These are phyloP conservation scores for Serilophus lunatus DNA, from an alignment of 2,113 vertebrate species.

Conservation along the genomic window DNA sequence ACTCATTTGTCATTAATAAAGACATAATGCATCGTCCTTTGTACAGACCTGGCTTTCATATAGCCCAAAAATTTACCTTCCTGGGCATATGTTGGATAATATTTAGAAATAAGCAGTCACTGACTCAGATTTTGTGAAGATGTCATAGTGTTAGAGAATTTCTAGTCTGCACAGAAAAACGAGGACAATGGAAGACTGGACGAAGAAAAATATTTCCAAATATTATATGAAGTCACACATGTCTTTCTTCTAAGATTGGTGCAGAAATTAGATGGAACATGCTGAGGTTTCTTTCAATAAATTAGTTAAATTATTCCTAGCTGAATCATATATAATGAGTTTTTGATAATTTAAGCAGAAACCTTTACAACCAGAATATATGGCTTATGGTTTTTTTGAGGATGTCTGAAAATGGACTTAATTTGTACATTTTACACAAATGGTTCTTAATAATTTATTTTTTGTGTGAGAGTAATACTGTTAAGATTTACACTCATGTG, in stretches of 20 bases:
- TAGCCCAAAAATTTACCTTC: background rate
- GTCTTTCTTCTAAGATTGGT: background rate
- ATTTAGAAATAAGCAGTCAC: background rate
- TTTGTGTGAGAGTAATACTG: background rate
- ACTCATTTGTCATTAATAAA: background rate
- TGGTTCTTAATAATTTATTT: background rate
- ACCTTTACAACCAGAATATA: background rate
- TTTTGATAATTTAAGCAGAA: background rate
- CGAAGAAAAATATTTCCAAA: background rate
- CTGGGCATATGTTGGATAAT: background rate
- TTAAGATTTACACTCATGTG: background rate
- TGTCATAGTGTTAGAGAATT: background rate
- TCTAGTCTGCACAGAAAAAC: background rate
- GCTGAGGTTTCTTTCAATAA: background rate
- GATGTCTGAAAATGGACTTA: background rate
- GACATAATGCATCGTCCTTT: background rate
- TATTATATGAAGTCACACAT: fast-evolving
- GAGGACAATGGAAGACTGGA: background rate
- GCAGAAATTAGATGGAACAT: background rate
- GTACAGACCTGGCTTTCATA: background rate
- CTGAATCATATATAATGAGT: background rate
- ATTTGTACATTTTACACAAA: background rate
- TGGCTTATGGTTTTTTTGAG: background rate
- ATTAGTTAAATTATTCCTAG: background rate
- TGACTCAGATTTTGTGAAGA: background rate